Conservation (phyloP, 2,113 vertebrate genomes). For the Agapornis roseicollis region DNA sequence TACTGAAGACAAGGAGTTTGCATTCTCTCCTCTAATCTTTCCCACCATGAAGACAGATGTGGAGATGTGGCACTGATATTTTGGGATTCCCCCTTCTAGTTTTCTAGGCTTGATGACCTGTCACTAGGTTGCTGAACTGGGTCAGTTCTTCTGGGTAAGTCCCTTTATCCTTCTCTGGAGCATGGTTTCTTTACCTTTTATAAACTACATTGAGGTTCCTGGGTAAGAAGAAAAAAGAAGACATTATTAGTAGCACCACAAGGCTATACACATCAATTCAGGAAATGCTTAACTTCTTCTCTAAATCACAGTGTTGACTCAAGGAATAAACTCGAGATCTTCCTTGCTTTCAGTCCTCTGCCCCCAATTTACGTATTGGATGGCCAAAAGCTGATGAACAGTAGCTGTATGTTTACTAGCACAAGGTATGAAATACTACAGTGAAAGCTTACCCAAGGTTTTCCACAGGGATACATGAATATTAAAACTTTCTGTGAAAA, state of each 20-base stretch:
- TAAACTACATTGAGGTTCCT: neutral
- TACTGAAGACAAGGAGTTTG: neutral
- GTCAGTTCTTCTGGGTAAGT: neutral
- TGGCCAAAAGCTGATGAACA: neutral
- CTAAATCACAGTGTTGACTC: neutral
- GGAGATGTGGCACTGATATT: neutral
- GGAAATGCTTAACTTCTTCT: neutral
- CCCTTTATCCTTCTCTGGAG: neutral
- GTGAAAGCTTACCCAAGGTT: neutral
- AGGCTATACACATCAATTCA: neutral
- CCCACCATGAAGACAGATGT: neutral
- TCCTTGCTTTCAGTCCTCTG: neutral
- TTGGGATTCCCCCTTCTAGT: neutral
- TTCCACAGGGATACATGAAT: neutral
- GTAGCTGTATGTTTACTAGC: neutral
- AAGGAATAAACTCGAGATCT: neutral
- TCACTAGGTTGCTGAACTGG: neutral
- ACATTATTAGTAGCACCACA: neutral
- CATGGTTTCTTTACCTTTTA: neutral
- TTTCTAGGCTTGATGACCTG: neutral
- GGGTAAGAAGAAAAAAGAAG: neutral
- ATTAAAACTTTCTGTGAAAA: neutral
- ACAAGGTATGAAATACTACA: neutral
- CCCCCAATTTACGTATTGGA: neutral
- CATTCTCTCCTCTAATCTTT: neutral